These are phyloP conservation scores for Drosophila erecta DNA, from an alignment of 1,140 invertebrate species.

Conservation along the genomic window DNA sequence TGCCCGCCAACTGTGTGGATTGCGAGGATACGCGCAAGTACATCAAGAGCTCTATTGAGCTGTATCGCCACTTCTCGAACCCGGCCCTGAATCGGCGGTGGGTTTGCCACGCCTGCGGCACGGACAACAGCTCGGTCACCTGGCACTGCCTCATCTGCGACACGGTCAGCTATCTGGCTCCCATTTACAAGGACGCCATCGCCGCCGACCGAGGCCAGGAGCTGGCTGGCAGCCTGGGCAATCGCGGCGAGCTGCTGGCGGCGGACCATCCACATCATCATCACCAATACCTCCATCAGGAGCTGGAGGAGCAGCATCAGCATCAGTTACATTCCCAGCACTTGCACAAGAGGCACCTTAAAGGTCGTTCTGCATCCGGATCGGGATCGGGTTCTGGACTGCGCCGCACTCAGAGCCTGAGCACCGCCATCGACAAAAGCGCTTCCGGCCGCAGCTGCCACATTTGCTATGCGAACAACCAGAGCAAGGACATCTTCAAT, in stretches of 20 bases:
- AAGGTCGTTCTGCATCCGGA: slow-evolving; percentile 22
- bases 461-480: slow-evolving; percentile 81
- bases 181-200: slow-evolving; percentile 80
- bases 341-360: slow-evolving; percentile 56
- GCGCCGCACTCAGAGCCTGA: slow-evolving; percentile 77
- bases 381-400: slow-evolving; percentile 20
- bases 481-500: slow-evolving; percentile 82
- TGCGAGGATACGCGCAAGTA: slow-evolving; percentile 83
- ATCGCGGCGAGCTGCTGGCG: slow-evolving; percentile 18
- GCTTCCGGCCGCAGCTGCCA: slow-evolving; percentile 75
- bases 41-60: slow-evolving; percentile 78
- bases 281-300: slow-evolving; percentile 19
- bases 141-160: slow-evolving; percentile 84
- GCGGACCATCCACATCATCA: slow-evolving; percentile 24
- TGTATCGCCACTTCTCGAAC: slow-evolving; percentile 82
- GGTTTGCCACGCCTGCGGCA: slow-evolving; percentile 75
- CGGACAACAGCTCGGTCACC: slow-evolving; percentile 83
- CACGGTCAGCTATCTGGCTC: slow-evolving; percentile 81
- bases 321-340: slow-evolving; percentile 57
- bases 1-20: slow-evolving; percentile 74
- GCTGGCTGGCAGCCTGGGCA: slow-evolving; percentile 24
- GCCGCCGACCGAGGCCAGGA: slow-evolving; percentile 20
- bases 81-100: slow-evolving; percentile 80
- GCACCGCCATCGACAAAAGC: slow-evolving; percentile 72
- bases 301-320: slow-evolving; percentile 27